Evolutionary conservation across 2,888 invertebrate genomes (phyloP), one percentile per base, ranked within the genome.

Genomic region (Rhimphoctona megacephalus): DNA sequence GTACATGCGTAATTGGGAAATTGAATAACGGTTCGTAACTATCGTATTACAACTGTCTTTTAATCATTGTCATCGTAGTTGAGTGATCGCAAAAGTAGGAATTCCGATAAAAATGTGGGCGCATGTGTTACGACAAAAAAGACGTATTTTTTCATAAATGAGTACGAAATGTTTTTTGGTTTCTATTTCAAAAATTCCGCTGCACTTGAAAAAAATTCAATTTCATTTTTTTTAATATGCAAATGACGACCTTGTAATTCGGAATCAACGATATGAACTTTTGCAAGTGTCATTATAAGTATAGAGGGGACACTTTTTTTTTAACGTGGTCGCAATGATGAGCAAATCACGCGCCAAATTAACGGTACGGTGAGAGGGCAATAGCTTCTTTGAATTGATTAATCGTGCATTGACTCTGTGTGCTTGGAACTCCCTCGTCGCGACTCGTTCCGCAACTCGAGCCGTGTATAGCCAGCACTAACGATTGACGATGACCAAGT

Each of bases 371-470:
- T 70, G 57, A 57, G 43, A 79, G 79, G 79, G 57, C 78, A 69
- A 69, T 33, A 78, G 66, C 77, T 73, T 83, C 73, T 79, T 74
- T 79, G 83, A 83, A 83, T 83, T 74, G 67, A 79, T 83, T 73
- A 79, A 83, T 79, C 73, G 79, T 79, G 19, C 78, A 46, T 79
- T 79, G 79, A 83, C 79, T 79, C 79, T 30, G 54, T 17, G 54
- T 69, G 69, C 69, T 67, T 39, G 77, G 36, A 67, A 67, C 33
- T 33, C 33, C 49, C 49, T 67, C 66, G 77, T 52, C 49, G 49
- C 66, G 49, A 64, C 66, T 49, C 66, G 64, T 66, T 49, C 77
- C 77, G 77, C 66, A 77, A 77, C 33, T 66, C 77, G 33, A 33
- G 36, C 25, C 49, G 54, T 22, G 25, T 52, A 19, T n/a, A 49